phyloP scores from a whole-genome alignment of 2,797 vertebrate genomes.

The Anabas testudineus region DNA sequence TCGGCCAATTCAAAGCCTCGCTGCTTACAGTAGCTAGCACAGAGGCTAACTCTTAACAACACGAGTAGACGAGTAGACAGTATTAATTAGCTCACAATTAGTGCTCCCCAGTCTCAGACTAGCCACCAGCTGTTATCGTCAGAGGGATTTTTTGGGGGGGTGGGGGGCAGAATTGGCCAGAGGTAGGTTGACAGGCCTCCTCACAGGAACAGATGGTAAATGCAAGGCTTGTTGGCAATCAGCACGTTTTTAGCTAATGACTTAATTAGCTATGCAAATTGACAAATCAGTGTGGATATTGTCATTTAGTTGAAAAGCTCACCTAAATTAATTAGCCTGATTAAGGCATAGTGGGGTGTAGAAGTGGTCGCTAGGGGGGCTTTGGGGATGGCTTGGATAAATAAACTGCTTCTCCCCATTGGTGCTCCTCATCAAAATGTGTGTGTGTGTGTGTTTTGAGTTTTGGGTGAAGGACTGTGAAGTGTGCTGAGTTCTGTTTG shows the following conservation, averaged over 20 bases:
- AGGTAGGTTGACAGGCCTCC: slow-evolving; percentile 92
- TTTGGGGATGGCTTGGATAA: slow-evolving; percentile 79
- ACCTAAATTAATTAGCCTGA: slow-evolving; percentile 99
- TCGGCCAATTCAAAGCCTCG: slow-evolving; percentile 37
- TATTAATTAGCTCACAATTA: slow-evolving; percentile 92
- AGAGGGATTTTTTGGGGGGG: slow-evolving; percentile 48
- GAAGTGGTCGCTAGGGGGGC: slow-evolving; percentile 84
- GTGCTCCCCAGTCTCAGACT: slow-evolving; percentile 82
- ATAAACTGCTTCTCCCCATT: slow-evolving; percentile 59
- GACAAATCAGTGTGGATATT: slow-evolving; percentile 98
- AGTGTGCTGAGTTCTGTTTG: slow-evolving; percentile 48
- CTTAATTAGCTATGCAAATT: slow-evolving; percentile 99
- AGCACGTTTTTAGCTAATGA: slow-evolving; percentile 91
- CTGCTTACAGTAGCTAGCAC: slow-evolving; percentile 42
- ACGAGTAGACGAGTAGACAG: slow-evolving; percentile 85
- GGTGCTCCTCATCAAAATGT: slow-evolving; percentile 45
- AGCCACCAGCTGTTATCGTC: slow-evolving; percentile 91
- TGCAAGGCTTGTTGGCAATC: slow-evolving; percentile 97
- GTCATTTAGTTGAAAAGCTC: slow-evolving; percentile 98
- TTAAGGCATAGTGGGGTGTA: slow-evolving; percentile 94
- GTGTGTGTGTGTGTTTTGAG: slow-evolving; percentile 38
- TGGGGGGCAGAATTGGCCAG: slow-evolving; percentile 67
- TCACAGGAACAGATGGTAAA: slow-evolving; percentile 97
- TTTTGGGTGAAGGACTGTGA: slow-evolving; percentile 6
- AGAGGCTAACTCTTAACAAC: slow-evolving; percentile 84